Evolutionary conservation across 2,797 vertebrate species (phyloP).

Genomic region (Semaprochilodus insignis): DNA sequence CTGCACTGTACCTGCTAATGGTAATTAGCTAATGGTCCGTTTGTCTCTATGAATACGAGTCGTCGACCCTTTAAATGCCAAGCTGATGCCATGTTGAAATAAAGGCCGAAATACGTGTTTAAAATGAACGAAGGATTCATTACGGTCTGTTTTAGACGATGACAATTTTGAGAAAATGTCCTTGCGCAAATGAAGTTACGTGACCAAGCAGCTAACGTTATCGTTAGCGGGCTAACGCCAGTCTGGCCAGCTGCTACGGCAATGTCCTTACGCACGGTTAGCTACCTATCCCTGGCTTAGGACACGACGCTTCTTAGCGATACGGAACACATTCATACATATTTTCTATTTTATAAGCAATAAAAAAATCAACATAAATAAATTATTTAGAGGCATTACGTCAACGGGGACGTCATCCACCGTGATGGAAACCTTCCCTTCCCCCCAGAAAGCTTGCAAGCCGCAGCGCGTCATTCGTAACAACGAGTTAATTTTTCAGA

Average conservation of each 20-base stretch:
- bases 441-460: slow-evolving; percentile 37
- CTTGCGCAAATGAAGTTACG: slow-evolving; percentile 20
- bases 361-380: slow-evolving; percentile 49
- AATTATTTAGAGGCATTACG: slow-evolving; percentile 58
- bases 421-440: slow-evolving; percentile 59
- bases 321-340: neutral
- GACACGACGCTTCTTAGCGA: neutral
- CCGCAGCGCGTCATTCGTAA: slow-evolving; percentile 19
- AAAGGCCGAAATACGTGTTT: neutral
- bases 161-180: slow-evolving; percentile 29
- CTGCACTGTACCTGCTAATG: slow-evolving; percentile 15
- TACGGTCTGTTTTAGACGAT: neutral
- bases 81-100: neutral
- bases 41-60: neutral
- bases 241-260: neutral
- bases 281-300: neutral
- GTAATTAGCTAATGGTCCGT: slow-evolving; percentile 19
- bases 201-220: neutral
- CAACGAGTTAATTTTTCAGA: neutral
- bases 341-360: neutral
- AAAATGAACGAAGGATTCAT: neutral
- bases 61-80: neutral
- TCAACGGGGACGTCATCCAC: slow-evolving; percentile 60
- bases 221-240: neutral
- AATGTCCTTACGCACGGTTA: too few species aligned